These are phyloP conservation scores for Heterodera filipjevi DNA, from an alignment of 2,888 invertebrate species.

Conservation along the genomic window DNA sequence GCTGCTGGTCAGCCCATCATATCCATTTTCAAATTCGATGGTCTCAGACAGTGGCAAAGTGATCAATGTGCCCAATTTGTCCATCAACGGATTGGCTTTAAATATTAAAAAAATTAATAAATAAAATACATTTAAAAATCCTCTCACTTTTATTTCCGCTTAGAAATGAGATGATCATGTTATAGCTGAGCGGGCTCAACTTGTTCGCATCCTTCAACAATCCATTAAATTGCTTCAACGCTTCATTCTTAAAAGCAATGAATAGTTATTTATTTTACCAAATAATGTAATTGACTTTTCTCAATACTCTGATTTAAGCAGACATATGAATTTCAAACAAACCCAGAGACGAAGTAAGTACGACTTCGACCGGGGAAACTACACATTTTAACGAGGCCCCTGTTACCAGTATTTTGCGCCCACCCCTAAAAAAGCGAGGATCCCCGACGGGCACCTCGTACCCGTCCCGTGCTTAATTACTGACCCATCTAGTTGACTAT, in stretches of 20 bases:
- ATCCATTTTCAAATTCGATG: constrained; percentile 20
- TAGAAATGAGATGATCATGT: constrained; percentile 32
- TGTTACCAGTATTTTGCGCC: too few species aligned
- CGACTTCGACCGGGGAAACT: too few species aligned
- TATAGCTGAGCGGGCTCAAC: constrained; percentile 27
- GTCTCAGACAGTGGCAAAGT: constrained; percentile 32
- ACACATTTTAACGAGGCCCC: too few species aligned
- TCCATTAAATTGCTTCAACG: constrained; percentile 30
- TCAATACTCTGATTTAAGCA: too few species aligned
- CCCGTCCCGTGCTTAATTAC: too few species aligned
- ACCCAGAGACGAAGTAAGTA: too few species aligned
- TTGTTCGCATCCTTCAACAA: constrained; percentile 34
- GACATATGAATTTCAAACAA: too few species aligned
- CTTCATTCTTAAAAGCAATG: background rate
- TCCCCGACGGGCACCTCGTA: too few species aligned
- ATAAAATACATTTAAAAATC: too few species aligned
- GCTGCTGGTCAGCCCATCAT: background rate
- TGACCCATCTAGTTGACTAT: too few species aligned
- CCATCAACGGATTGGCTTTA: constrained; percentile 26
- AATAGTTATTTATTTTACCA: background rate
- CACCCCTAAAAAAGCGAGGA: too few species aligned
- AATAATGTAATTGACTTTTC: too few species aligned
- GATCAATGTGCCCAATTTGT: constrained; percentile 26
- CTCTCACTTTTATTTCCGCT: constrained; percentile 33
- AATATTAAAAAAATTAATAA: background rate